Evolutionary conservation across 2,888 invertebrate genomes (phyloP).

Genomic region (Eudemis profundana): DNA sequence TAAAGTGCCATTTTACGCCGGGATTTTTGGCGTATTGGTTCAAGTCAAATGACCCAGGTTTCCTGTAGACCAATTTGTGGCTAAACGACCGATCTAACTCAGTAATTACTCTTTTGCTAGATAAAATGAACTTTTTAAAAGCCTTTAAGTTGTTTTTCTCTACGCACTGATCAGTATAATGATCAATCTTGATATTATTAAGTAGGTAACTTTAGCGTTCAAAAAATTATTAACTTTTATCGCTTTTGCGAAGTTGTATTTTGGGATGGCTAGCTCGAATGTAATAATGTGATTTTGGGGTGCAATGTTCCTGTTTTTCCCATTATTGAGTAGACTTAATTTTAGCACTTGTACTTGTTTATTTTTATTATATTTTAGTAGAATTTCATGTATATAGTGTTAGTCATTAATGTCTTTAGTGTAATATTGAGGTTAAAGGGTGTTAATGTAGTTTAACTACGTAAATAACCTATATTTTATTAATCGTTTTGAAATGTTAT

Average conservation of each 20-base stretch:
- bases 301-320: constrained; percentile 9
- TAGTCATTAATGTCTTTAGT: constrained; percentile 2
- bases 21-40: too few species aligned
- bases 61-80: too few species aligned
- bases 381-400: constrained; percentile 16
- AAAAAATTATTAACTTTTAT: too few species aligned
- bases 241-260: constrained; percentile 1
- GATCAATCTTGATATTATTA: too few species aligned
- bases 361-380: not conserved
- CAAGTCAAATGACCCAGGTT: too few species aligned
- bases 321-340: not conserved
- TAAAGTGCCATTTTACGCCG: too few species aligned
- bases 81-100: too few species aligned
- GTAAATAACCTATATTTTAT: constrained; percentile 32
- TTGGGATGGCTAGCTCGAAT: constrained; percentile 2
- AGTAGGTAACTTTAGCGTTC: too few species aligned
- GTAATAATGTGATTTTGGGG: constrained; percentile 19
- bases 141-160: too few species aligned
- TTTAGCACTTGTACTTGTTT: constrained; percentile 19
- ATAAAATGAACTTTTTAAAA: too few species aligned
- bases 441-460: constrained; percentile 21
- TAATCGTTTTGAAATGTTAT: constrained; percentile 32
- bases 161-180: too few species aligned
- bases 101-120: too few species aligned
- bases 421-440: not conserved